phyloP scores from a whole-genome alignment of 2,888 invertebrate genomes.

The Spialia ferax region DNA sequence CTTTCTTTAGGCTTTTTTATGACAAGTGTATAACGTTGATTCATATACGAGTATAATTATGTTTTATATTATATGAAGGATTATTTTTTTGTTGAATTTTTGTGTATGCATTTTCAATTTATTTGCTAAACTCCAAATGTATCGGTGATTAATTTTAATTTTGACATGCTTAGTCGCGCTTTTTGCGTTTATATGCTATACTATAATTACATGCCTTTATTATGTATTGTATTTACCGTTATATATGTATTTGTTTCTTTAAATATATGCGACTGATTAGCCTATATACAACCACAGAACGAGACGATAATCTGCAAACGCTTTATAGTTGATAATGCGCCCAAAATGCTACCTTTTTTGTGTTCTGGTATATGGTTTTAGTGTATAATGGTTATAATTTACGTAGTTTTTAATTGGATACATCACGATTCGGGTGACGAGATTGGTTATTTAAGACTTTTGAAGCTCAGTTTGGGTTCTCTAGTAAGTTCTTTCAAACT shows the following conservation, averaged over 20 bases:
- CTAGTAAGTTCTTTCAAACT: not conserved
- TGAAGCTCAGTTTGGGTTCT: not conserved
- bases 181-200: conserved; percentile 26
- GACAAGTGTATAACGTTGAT: conserved; percentile 5
- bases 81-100: not conserved
- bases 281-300: conserved; percentile 49
- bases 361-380: conserved; percentile 50
- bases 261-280: conserved; percentile 32
- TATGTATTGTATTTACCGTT: conserved; percentile 29
- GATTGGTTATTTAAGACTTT: not conserved
- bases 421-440: not conserved
- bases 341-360: conserved; percentile 47
- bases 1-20: conserved; percentile 16
- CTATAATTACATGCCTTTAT: not conserved
- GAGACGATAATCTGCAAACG: conserved; percentile 58
- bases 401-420: conserved; percentile 13
- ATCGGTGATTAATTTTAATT: not conserved
- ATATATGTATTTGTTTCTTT: conserved; percentile 28
- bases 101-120: conserved; percentile 27
- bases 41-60: too few relatives aligned
- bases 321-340: conserved; percentile 49
- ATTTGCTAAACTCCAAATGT: conserved; percentile 3
- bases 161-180: conserved; percentile 20
- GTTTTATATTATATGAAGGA: not conserved
- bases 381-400: conserved; percentile 16